These are phyloP conservation scores for Tachypleus tridentatus DNA, from an alignment of 1,140 invertebrate species.

Conservation along the genomic window DNA sequence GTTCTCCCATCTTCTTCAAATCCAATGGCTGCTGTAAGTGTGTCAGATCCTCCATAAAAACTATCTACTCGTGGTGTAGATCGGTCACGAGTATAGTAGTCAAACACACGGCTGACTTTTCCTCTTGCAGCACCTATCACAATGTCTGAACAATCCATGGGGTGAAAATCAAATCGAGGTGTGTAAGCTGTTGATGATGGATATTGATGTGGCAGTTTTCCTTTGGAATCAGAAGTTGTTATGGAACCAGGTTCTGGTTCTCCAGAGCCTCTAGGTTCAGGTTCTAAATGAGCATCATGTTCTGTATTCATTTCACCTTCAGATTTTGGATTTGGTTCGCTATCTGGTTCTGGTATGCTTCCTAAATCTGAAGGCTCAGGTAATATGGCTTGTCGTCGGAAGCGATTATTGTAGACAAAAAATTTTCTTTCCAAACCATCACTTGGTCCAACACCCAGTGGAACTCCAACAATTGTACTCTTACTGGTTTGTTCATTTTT, in stretches of 20 bases:
- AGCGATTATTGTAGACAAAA: too few species aligned
- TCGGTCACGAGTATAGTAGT: constrained; percentile 83
- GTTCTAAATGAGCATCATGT: constrained; percentile 32
- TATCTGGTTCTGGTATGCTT: too few species aligned
- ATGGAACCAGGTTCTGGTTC: not conserved
- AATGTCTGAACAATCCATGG: constrained; percentile 93
- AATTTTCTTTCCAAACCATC: too few species aligned
- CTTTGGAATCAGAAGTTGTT: too few species aligned
- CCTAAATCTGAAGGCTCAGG: too few species aligned
- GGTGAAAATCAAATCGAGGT: constrained; percentile 66
- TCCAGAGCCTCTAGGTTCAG: constrained; percentile 27
- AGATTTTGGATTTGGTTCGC: constrained; percentile 18
- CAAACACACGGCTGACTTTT: constrained; percentile 61
- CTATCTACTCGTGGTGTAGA: constrained; percentile 74
- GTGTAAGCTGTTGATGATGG: constrained; percentile 39
- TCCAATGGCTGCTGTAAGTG: constrained; percentile 72
- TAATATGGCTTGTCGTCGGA: too few species aligned
- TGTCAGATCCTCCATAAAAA: constrained; percentile 79
- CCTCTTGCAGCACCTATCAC: constrained; percentile 74
- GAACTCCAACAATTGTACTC: too few species aligned
- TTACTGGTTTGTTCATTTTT: too few species aligned
- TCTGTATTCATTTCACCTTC: constrained; percentile 33
- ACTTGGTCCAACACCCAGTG: too few species aligned
- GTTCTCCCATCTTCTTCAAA: constrained; percentile 78
- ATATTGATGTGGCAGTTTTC: constrained; percentile 10